Base-by-base conservation (phyloP, 2,797 vertebrate genomes). In the Coreius guichenoti region DNA sequence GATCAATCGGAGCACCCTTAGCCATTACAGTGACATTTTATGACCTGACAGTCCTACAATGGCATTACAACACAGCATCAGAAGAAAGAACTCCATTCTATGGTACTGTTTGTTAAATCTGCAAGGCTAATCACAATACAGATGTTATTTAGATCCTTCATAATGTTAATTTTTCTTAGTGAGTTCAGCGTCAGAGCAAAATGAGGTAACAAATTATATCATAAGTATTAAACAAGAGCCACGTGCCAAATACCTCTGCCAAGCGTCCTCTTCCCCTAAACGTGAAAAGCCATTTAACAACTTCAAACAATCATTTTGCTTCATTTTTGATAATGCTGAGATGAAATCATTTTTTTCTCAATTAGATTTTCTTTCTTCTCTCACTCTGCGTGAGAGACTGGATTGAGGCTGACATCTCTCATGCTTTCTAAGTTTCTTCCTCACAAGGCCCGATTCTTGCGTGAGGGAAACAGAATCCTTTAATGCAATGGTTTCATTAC, bases 361-460 rank as follows among this genome's bases (percentile, higher is more conserved):
- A 83, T 87, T 83, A 77, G 17, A 86, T 82, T 83, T 83, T 78
- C 76, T 73, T 73, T 80, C 36, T 68, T 29, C 83, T 69, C 73
- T 58, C 49, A 80, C 76, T 67, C 74, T 58, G 31, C 29, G 16
- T 43, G 19, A 84, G 51, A 79, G 51, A 47, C 58, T 7, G 68
- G 33, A 43, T 54, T 11, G 43, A 73, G 77, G 68, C n/a, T 43
- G 58, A 80, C 54, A 29, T 74, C 14, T 67, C n/a, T 75, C 47
- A 56, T n/a, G 79, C 69, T 81, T 74, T 81, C 70, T 85, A 81
- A 43, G 33, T 81, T 80, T 76, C 9, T 47, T 5, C 9, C 56
- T 63, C 21, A 69, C 33, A 70, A 86, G 47, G 36, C 74, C 21
- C 16, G 36, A 81, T 80, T 75, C 45, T 54, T 54, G 45, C 11